Evolutionary conservation across 2,888 invertebrate genomes (phyloP), one percentile per base, ranked within the genome.

Genomic region (Phortica magna): DNA sequence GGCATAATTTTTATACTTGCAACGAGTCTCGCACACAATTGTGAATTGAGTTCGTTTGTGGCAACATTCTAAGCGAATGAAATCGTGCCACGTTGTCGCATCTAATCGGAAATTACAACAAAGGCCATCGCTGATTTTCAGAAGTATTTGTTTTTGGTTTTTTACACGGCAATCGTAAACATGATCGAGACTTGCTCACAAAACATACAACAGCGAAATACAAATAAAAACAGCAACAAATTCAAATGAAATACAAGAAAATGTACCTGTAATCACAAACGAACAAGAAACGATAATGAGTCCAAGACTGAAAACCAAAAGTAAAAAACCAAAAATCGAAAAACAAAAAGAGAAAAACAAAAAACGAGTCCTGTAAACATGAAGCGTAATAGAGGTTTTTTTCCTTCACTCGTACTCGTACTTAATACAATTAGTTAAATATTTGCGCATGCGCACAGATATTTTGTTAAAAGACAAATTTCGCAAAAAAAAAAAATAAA

Each of bases 81-180:
- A 88, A 86, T 86, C 85, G 85, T 86, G 85, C 88, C 31, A 59
- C 76, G 79, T 79, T 55, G 12, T 10, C 7, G 78, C 83, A 89
- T 86, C 89, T 86, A 88, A 86, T 86, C 85, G 82, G 83, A 81
- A 89, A 88, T 82, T 81, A 81, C 83, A 84, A 88, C 88, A 85
- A 82, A 84, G 89, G 89, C 85, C 89, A 86, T 89, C 70, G 55
- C 7, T 53, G 70, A 71, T 71, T 71, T 67, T 67, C 39, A 67
- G 17, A 14, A n/a, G 22, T 22, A 61, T 55, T 55, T 55, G 9
- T 55, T 55, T 55, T 55, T 55, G n/a, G 61, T 22, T 61, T 19
- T 19, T 65, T 39, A 65, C 65, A 71, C 70, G 87, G 85, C 89
- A 89, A 86, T 86, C 85, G 88, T 76, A 31, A 81, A 86, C 85